These are phyloP conservation scores for Liparis tanakae DNA, from an alignment of 2,797 vertebrate genomes.

Conservation along the genomic window DNA sequence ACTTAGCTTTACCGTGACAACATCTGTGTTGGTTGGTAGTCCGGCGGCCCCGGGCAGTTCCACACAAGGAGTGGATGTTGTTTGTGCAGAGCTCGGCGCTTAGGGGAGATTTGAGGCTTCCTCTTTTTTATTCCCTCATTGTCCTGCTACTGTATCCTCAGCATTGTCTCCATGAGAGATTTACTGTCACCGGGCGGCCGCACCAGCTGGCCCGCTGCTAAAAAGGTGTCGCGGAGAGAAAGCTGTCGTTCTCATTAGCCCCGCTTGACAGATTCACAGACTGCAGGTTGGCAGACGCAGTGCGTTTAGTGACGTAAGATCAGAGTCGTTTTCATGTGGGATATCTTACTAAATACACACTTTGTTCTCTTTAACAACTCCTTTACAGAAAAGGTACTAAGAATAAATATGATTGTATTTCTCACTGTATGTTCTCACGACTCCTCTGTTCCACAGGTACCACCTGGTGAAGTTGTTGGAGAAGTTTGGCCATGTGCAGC, in stretches of 20 bases:
- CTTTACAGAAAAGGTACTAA: background rate
- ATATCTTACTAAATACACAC: background rate
- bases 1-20: slow-evolving; percentile 49
- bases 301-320: background rate
- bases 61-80: slow-evolving; percentile 59
- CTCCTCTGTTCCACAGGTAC: slow-evolving; percentile 81
- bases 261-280: slow-evolving; percentile 52
- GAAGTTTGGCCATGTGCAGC: slow-evolving; percentile 96
- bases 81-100: slow-evolving; percentile 64
- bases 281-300: background rate
- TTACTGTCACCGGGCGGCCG: slow-evolving; percentile 75
- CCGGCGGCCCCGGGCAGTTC: slow-evolving; percentile 43
- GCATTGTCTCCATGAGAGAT: slow-evolving; percentile 87
- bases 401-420: background rate
- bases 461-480: slow-evolving; percentile 96
- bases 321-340: background rate
- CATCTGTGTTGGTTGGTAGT: slow-evolving; percentile 26
- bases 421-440: background rate
- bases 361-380: background rate
- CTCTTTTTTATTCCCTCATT: slow-evolving; percentile 87
- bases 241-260: slow-evolving; percentile 81
- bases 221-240: slow-evolving; percentile 82
- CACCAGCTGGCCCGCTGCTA: slow-evolving; percentile 74
- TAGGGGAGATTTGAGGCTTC: slow-evolving; percentile 80
- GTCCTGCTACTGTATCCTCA: slow-evolving; percentile 86